Conservation (phyloP, 2,888 invertebrate species). For the Microplitis manilae region DNA sequence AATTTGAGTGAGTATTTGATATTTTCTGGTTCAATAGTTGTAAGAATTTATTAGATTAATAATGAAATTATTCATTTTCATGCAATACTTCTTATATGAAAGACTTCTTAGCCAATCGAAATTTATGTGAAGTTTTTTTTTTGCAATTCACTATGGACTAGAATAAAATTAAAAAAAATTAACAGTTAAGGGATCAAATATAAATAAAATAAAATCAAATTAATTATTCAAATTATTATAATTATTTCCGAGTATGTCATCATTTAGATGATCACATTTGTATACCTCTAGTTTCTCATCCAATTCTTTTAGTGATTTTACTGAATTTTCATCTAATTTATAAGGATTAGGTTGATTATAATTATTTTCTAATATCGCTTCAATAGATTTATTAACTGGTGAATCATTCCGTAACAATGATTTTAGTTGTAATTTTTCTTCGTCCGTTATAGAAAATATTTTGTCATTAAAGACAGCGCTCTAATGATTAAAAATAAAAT, state of each 20-base stretch:
- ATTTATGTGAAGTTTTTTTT: neutral
- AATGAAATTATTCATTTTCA: too few species aligned
- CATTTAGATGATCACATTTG: neutral
- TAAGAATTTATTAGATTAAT: too few species aligned
- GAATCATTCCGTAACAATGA: neutral
- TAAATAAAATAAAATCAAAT: conserved; percentile 19
- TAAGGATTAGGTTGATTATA: neutral
- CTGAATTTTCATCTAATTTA: neutral
- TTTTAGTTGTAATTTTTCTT: conserved; percentile 34
- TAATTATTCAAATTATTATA: neutral
- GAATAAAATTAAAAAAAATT: neutral
- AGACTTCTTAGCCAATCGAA: too few species aligned
- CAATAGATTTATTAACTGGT: neutral
- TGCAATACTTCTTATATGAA: too few species aligned
- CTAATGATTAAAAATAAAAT: neutral
- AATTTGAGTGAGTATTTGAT: neutral
- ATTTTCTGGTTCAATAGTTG: neutral
- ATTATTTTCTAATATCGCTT: neutral
- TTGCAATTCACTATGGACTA: neutral
- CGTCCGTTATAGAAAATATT: conserved; percentile 35
- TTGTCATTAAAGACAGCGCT: neutral
- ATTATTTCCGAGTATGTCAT: neutral
- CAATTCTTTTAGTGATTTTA: neutral
- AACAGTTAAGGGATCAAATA: neutral
- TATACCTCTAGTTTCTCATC: neutral